Conservation (phyloP, 2,113 vertebrate species). For the Pteropus alecto region DNA sequence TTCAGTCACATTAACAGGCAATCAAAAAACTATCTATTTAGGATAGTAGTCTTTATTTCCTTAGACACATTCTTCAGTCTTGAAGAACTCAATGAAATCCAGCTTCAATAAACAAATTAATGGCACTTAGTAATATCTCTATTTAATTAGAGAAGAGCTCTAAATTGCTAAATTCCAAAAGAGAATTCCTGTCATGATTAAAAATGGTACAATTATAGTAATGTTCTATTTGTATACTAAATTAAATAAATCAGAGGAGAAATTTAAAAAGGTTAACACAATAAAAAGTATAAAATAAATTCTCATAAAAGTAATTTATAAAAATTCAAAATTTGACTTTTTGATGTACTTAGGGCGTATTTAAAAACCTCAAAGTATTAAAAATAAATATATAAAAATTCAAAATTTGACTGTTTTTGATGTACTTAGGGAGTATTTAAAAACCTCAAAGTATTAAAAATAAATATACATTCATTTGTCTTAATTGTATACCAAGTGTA, state of each 20-base stretch:
- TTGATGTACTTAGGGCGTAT: not conserved
- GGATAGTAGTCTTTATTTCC: not conserved
- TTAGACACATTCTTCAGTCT: not conserved
- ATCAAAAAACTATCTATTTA: not conserved
- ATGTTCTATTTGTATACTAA: not conserved
- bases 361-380: not conserved
- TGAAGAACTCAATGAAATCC: not conserved
- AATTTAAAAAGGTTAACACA: not conserved
- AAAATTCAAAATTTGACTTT: not conserved
- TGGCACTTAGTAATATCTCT: not conserved
- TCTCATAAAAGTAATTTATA: not conserved
- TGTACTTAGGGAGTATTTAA: not conserved
- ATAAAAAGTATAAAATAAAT: not conserved
- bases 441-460: not conserved
- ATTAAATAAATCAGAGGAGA: not conserved
- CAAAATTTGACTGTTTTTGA: not conserved
- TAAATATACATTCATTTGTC: not conserved
- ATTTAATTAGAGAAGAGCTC: not conserved
- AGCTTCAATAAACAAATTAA: not conserved
- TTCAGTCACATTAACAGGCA: not conserved
- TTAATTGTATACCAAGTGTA: not conserved
- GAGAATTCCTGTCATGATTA: not conserved
- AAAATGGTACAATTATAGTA: not conserved
- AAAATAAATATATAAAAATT: not conserved
- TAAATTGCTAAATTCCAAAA: not conserved